A percentile compares a stretch with the other conserved stretches of the same genome.
Evolutionary conservation across 2,797 vertebrate species (phyloP).

Genomic region (Phalanger gymnotis): DNA sequence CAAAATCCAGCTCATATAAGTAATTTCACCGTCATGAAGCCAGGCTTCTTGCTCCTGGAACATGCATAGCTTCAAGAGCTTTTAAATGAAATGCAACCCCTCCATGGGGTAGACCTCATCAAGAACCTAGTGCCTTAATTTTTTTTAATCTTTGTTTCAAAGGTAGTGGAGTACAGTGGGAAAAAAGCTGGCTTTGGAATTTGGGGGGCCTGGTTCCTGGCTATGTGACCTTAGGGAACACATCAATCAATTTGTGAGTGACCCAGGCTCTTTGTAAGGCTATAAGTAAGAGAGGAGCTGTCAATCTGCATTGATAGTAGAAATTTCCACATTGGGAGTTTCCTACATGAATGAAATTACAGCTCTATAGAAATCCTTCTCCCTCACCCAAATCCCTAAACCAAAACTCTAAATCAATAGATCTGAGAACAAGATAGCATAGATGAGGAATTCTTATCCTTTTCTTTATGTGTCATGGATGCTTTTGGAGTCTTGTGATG

Average conservation of each 20-base stretch:
- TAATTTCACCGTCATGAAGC: neutral
- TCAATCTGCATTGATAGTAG: neutral
- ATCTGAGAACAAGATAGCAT: neutral
- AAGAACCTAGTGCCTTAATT: neutral
- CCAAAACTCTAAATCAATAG: neutral
- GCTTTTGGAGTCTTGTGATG: neutral
- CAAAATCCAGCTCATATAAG: neutral
- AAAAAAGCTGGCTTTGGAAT: neutral
- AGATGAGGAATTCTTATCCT: neutral
- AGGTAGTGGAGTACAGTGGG: neutral
- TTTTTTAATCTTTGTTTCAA: neutral
- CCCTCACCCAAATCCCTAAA: neutral
- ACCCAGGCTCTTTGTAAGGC: neutral
- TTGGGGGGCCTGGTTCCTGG: neutral
- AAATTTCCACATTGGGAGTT: neutral
- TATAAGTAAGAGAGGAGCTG: neutral
- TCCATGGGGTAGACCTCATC: neutral
- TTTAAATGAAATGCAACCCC: neutral
- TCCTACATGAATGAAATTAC: neutral
- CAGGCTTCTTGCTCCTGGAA: neutral
- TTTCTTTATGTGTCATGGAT: neutral
- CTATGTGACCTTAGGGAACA: neutral
- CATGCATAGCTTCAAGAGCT: neutral
- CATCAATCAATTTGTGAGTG: neutral
- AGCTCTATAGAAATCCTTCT: neutral